Base-by-base conservation (phyloP, 2,797 vertebrate genomes). In the Leuciscus waleckii region DNA sequence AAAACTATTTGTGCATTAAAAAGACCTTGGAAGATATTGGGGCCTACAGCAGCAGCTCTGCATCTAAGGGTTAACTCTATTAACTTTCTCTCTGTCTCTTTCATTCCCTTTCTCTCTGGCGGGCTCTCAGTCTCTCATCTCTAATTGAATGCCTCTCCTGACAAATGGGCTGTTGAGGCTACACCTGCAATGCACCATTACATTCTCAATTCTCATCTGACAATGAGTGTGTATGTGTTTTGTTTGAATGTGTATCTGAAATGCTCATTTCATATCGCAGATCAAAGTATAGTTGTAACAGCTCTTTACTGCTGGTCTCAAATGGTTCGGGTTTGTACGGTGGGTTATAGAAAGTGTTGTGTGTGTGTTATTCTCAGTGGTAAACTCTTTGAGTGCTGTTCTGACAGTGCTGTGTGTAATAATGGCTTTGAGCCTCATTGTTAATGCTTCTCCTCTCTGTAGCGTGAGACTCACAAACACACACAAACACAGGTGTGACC, bases 181-280 rank as follows among this genome's bases (percentile, higher is more conserved):
- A 89, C 92, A 93, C 91, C 91, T 92, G 90, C 89, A 92, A 93
- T 92, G 92, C 91, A 90, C 90, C 91, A 93, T 93, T 92, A 93
- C 85, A 41, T 87, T 86, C 85, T 89, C 84, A 78, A 87, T 89
- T 81, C 85, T 87, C 86, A 82, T 69, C 88, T 87, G 85, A 89
- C 88, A 89, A 90, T 89, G 85, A 89, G 82, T 75, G 46, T 79
- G 87, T 77, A 82, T 46, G 82, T 75, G 63, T 85, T 75, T 83
- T 49, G 54, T 69, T 67, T 79, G 77, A 75, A 85, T 90, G 68
- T 43, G 70, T 68, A 58, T 80, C 58, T 58, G 29, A 32, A 46
- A 63, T 83, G 56, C 63, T 61, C 21, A 74, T 87, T 65, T 80
- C 58, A 82, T 76, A 85, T 56, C 4, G 54, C 81, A 77, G 70